Percentiles rank a stretch among this genome's conserved stretches.
These are phyloP conservation scores for Hydriomena furcata DNA, from an alignment of 2,888 invertebrate species.

Conservation along the genomic window DNA sequence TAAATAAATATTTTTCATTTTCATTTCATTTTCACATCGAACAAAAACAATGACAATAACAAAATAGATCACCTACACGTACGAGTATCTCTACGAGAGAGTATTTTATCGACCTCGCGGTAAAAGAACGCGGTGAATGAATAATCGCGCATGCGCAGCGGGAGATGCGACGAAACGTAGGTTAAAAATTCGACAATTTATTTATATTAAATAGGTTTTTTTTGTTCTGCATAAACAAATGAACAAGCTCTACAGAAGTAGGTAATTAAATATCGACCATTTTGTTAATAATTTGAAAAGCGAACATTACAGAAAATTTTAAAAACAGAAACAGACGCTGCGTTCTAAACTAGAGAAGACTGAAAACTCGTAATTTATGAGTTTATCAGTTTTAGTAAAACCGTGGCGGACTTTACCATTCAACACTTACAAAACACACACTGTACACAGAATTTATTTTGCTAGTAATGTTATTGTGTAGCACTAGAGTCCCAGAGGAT, in stretches of 20 bases:
- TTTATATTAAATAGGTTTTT: too few species aligned
- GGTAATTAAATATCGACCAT: too few species aligned
- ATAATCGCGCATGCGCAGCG: constrained; percentile 31
- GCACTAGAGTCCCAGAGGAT: constrained; percentile 54
- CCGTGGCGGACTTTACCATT: constrained; percentile 1
- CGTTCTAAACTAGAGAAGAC: background rate
- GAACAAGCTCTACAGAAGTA: too few species aligned
- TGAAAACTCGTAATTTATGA: too few species aligned
- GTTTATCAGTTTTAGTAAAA: too few species aligned
- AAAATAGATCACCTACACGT: background rate
- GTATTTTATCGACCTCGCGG: constrained; percentile 32
- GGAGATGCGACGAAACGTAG: constrained; percentile 26
- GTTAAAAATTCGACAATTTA: too few species aligned
- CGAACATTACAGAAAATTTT: constrained; percentile 1
- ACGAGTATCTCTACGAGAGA: constrained; percentile 5
- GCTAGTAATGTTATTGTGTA: constrained; percentile 31
- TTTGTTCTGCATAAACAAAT: too few species aligned
- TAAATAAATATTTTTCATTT: too few species aligned
- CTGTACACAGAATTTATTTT: constrained; percentile 23
- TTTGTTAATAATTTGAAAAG: too few species aligned
- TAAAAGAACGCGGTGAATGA: constrained; percentile 33
- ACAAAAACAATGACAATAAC: constrained; percentile 13
- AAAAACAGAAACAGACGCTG: constrained; percentile 8
- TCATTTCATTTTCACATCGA: too few species aligned
- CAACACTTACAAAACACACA: constrained; percentile 4